Evolutionary conservation across 2,797 vertebrate species (phyloP), one percentile per base, ranked within the genome.

Genomic region (Falco berigora): DNA sequence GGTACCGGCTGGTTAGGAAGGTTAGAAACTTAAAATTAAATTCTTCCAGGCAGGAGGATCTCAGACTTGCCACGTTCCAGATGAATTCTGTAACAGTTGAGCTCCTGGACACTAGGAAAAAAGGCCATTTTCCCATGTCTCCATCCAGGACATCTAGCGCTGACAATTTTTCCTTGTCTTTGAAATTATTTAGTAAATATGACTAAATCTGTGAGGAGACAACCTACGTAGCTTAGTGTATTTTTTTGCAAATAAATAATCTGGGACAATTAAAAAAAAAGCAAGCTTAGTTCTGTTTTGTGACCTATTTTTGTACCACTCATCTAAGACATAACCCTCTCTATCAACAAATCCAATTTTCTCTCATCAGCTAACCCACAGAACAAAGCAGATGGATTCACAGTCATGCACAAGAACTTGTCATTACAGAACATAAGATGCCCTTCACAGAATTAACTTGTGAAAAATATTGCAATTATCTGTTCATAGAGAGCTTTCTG

Each of bases 381-480:
- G 68, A 93, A 94, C n/a, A 92, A 86, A 81, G 88, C 81, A 95
- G 88, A 95, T 92, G 89, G 87, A 91, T 90, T 95, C 90, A 78
- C 80, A 88, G 92, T 75, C 94, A 90, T 61, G 73, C 83, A 96
- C 76, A 62, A 88, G 88, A 95, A 94, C 69, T 94, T 86, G 80
- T 96, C 93, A 86, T 88, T 93, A 92, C 80, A 84, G 82, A 94
- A 75, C 91, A 76, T 68, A 94, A 91, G 91, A 93, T 67, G 91
- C 73, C 94, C 90, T 97, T 96, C 90, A 92, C 85, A 94, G 91
- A 86, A 95, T 86, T 88, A 90, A 63, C 74, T 91, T 64, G 82
- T 67, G 88, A 90, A 61, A 94, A 86, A 94, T 52, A 44, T 5
- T 53, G 71, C 78, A 42, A 12, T 25, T 86, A 90, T 92, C 50